Evolutionary conservation across 2,797 vertebrate species (phyloP), one percentile per base, ranked within the genome.

Genomic region (Lindbergichthys nudifrons): DNA sequence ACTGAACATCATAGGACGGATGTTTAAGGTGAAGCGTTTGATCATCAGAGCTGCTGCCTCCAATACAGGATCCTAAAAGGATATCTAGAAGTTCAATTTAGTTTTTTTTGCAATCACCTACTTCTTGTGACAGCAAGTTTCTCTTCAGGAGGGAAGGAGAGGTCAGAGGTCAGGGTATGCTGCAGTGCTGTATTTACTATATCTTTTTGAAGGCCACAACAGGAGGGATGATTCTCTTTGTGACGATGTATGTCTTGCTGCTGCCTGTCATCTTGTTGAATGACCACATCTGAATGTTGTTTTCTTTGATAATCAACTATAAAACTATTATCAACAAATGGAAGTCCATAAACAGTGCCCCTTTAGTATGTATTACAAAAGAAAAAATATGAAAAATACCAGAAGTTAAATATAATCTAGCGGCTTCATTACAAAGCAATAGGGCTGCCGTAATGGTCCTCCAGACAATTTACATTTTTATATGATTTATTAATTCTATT

Each of bases 401-500:
- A 1, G 32, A 36, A 47, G 32, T 65, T 50, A 5, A 47, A 65
- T 26, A 43, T 21, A 53, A 81, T 78, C 59, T 23, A 14, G 32
- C 0, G 23, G 1, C 41, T 61, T 60, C 16, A 60, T 77, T 52
- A 60, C 61, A 62, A 61, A 53, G 47, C 58, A 69, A 52, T 66
- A n/a, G 9, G 2, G 23, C 61, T 23, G 7, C 51, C 14, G 32
- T 14, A 3, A 48, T 7, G 12, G 0, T 32, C 46, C 56, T 46
- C 1, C 1, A 46, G 18, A 48, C 21, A 19, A 4, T 54, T 62
- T 10, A 61, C 4, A 2, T 30, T 48, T 76, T 65, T 50, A 57
- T 68, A 64, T 66, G 46, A 43, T 51, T 67, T 81, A 72, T 77
- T 81, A 79, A 85, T 80, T 73, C 43, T 59, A 26, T 80, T 85